Evolutionary conservation across 2,113 vertebrate species (phyloP), one percentile per base, ranked within the genome.

Genomic region (Toxostoma redivivum): DNA sequence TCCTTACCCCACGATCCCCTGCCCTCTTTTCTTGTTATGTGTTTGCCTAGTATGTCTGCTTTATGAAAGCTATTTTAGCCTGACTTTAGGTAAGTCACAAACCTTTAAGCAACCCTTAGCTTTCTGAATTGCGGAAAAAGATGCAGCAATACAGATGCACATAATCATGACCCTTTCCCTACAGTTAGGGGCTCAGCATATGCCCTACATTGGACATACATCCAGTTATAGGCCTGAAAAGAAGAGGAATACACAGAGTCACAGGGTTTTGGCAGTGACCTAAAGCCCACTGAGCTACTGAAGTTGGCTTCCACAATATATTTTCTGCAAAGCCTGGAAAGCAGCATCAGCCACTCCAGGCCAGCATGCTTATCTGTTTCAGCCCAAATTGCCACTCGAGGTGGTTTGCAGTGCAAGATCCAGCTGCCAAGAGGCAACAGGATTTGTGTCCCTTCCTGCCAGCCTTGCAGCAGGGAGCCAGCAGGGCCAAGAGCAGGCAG

Each of bases 271-370:
- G 80, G 65, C 4, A 9, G 17, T 4, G 42, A 92, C 31, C 62
- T 62, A 73, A 74, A 81, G 27, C 64, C 84, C 19, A 9, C 53
- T 45, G 67, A 66, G 33, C 81, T 82, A 47, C 51, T 42, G 31
- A 81, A 78, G 33, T 5, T 61, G 84, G 57, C 53, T 48, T 92
- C 57, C 78, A 60, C 2, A 2, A 20, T 20, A 67, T 12, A 20
- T 69, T 79, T 86, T 79, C 70, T 62, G 37, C 57, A 61, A 50
- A 77, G 30, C 72, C 61, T 79, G 76, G 85, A 88, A 79, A 95
- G 47, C 42, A 58, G 61, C 6, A 78, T 24, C 35, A 85, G 54
- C 57, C 72, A 70, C 44, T 15, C 65, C 5, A 74, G 64, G 11
- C 4, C 7, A 78, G 70, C 2, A 4, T 11, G 44, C 60, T 62